Base-by-base conservation (phyloP, 2,797 vertebrate genomes). In the Crax fasciolata region DNA sequence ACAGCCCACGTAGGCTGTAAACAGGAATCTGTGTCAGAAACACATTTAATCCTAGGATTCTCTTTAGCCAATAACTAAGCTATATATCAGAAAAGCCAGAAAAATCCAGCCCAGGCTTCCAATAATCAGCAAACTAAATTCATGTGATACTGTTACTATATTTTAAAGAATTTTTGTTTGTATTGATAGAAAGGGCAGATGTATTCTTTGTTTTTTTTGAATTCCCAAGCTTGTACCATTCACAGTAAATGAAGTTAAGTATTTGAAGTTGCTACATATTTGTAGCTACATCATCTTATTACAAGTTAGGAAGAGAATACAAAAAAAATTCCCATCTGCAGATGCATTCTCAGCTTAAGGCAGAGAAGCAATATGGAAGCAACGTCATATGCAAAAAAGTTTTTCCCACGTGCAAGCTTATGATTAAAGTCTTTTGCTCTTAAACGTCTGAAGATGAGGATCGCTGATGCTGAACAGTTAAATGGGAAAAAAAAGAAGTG, bases 1-100 rank as follows among this genome's bases (percentile, higher is more conserved):
- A 43, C 78, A 94, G 78, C n/a, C 46, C 74, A 72, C 55, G 20
- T 9, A 46, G 39, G 48, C 77, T 87, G 81, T 44, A 25, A 85
- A 94, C 54, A 59, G 55, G 77, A 96, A 96, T 95, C 86, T 93
- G 62, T 94, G 95, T 82, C 93, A 94, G 92, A 95, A 94, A 80
- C 82, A 35, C 81, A 72, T 94, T 94, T 96, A 96, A 96, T 96
- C 94, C 84, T 13, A 48, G 78, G 73, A 97, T 88, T 96, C 68
- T 76, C 71, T 89, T 95, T 67, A 89, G 86, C 80, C 90, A 92
- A 75, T 87, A 94, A 96, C 48, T 32, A 43, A 59, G 28, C 92
- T 70, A 68, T 35, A 11, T 75, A 51, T 59, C 76, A 84, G 66
- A 91, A 89, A 70, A 66, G 76, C 84, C 74, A 85, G 32, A 57